Conservation (phyloP, 2,797 vertebrate species). For the Sparus aurata region DNA sequence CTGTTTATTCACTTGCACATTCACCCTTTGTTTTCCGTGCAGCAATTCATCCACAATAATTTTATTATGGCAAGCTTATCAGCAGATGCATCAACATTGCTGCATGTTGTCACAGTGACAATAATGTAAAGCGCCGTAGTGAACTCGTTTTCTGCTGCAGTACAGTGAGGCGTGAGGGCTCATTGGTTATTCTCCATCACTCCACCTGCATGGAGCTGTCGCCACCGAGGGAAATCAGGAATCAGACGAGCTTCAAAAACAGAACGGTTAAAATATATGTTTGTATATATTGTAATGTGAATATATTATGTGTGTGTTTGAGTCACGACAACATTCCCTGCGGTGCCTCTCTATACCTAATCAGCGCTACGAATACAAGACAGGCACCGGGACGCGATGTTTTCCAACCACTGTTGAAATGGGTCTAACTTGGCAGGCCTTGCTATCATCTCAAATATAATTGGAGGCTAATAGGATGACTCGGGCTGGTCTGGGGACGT, state of each 20-base stretch:
- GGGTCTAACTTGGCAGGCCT: slow-evolving; percentile 74
- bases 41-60: not conserved
- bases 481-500: slow-evolving; percentile 68
- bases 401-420: slow-evolving; percentile 66
- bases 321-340: slow-evolving; percentile 20
- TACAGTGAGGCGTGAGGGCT: slow-evolving; percentile 7
- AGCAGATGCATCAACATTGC: not conserved
- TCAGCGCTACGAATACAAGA: slow-evolving; percentile 51
- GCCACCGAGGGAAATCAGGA: slow-evolving; percentile 55
- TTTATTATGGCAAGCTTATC: not conserved
- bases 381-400: slow-evolving; percentile 47
- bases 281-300: slow-evolving; percentile 9
- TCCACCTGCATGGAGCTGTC: slow-evolving; percentile 32
- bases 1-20: not conserved
- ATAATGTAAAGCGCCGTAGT: slow-evolving; percentile 15
- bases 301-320: slow-evolving; percentile 5
- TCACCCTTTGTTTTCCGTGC: not conserved
- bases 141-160: slow-evolving; percentile 14
- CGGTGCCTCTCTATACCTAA: slow-evolving; percentile 43
- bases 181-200: slow-evolving; percentile 45
- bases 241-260: slow-evolving; percentile 26
- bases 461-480: slow-evolving; percentile 81
- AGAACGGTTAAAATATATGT: not conserved
- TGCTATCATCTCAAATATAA: slow-evolving; percentile 82
- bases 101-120: slow-evolving; percentile 13